phyloP scores from a whole-genome alignment of 2,797 vertebrate species.

The Mionectes olivaceus region DNA sequence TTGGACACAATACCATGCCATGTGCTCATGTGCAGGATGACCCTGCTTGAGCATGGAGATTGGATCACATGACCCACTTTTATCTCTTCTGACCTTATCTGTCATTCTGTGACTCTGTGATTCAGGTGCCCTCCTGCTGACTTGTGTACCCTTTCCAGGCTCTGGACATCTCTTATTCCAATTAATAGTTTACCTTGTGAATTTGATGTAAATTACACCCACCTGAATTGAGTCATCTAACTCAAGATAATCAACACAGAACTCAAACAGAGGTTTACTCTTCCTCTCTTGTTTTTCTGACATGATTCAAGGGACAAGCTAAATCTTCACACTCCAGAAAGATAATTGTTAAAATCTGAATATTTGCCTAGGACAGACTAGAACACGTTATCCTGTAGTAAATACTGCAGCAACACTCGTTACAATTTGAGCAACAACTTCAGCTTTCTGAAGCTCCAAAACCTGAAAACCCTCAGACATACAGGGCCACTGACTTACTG shows the following conservation, averaged over 20 bases:
- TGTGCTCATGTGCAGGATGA: not conserved
- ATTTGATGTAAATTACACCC: not conserved
- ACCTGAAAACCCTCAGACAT: conserved; percentile 6
- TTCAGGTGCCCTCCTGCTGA: not conserved
- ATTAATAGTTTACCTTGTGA: not conserved
- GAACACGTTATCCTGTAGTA: not conserved
- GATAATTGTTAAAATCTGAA: not conserved
- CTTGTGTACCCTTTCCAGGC: not conserved
- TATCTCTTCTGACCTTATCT: not conserved
- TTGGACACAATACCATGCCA: not conserved
- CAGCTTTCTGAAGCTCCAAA: conserved; percentile 47
- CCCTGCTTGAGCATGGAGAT: not conserved
- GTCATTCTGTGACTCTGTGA: not conserved
- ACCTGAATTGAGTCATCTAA: not conserved
- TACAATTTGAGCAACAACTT: not conserved
- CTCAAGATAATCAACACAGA: not conserved
- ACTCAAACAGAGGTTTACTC: not conserved
- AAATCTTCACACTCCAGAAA: not conserved
- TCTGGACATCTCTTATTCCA: not conserved
- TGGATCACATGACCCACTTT: not conserved
- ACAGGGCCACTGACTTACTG: conserved; percentile 50
- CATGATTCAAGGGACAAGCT: not conserved
- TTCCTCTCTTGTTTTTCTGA: not conserved
- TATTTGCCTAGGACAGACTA: not conserved
- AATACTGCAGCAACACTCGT: not conserved